phyloP scores from a whole-genome alignment of 1,140 invertebrate genomes.

The Macrocentrus cingulum region DNA sequence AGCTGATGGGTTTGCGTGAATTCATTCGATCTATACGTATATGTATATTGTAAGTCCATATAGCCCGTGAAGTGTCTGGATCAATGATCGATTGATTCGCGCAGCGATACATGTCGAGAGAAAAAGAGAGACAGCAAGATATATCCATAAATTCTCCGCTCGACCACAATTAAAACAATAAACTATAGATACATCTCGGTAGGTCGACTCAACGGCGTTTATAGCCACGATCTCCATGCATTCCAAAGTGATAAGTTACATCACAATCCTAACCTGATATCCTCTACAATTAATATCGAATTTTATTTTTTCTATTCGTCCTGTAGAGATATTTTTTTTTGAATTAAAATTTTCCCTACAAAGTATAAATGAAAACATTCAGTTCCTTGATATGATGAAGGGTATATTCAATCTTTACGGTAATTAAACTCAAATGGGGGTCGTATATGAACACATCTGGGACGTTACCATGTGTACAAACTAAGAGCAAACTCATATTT shows the following conservation, averaged over 20 bases:
- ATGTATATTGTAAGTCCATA: too few species aligned
- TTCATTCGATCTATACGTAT: conserved; percentile 21
- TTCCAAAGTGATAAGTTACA: conserved; percentile 5
- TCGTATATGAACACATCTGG: too few species aligned
- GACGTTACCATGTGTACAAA: too few species aligned
- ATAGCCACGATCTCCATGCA: neutral
- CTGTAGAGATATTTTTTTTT: too few species aligned
- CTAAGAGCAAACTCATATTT: too few species aligned
- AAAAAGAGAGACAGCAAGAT: too few species aligned
- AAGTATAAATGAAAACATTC: too few species aligned
- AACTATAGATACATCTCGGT: neutral
- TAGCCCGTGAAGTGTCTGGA: neutral
- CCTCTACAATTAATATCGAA: conserved; percentile 8
- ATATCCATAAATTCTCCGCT: conserved; percentile 9
- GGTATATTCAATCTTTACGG: too few species aligned
- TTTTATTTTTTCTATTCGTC: neutral
- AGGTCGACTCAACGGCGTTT: neutral
- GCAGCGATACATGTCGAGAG: too few species aligned
- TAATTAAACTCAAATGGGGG: too few species aligned
- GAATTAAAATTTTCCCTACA: too few species aligned
- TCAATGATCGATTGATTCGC: conserved; percentile 15
- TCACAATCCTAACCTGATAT: conserved; percentile 4
- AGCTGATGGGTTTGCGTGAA: conserved; percentile 28
- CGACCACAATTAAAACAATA: neutral
- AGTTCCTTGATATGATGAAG: too few species aligned